Base-by-base conservation (phyloP, 1,140 invertebrate genomes). In the Atta cephalotes region DNA sequence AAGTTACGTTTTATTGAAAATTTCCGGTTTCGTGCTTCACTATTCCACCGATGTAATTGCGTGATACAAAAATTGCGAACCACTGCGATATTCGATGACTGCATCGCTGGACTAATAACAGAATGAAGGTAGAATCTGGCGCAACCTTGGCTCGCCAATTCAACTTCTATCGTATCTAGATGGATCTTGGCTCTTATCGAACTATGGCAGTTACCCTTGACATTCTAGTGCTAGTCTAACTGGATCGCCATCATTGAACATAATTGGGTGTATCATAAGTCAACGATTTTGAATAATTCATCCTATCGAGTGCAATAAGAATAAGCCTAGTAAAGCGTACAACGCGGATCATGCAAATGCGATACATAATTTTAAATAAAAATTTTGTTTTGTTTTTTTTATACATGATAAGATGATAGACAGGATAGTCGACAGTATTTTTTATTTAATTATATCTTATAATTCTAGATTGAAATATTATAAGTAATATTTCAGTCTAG, bases 281-380 rank as follows among this genome's bases (percentile, higher is more conserved):
- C 80, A 84, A 84, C 56, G 80, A 84, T 80, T 79, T 65, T 68
- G 62, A 79, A 85, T 79, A 85, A 68, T 85, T 80, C 51, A 68
- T 66, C 18, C 14, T 21, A 39, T 53, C 84, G 49, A 56, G 0
- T 12, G 74, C 62, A 49, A 65, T 12, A 45, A 3, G 12, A 85
- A 65, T 85, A 45, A 66, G 31, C 3, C 3, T 79, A n/a, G 49
- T 12, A 31, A 21, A 60, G 39, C 70, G 2, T 6, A 28, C 16
- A n/a, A 66, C 31, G 25, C 21, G 16, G 18, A 21, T 84, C 31
- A 51, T 21, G 18, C 49, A 70, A 25, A 71, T 31, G 7, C 18
- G 18, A 60, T 12, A 45, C 35, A 31, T 58, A 49, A 31, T 72
- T 71, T 74, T n/a, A 0, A 60, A 49, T 31, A 25, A 10, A n/a